These are phyloP conservation scores for Peromyscus nudipes DNA, from an alignment of 2,797 vertebrate genomes.

Conservation along the genomic window DNA sequence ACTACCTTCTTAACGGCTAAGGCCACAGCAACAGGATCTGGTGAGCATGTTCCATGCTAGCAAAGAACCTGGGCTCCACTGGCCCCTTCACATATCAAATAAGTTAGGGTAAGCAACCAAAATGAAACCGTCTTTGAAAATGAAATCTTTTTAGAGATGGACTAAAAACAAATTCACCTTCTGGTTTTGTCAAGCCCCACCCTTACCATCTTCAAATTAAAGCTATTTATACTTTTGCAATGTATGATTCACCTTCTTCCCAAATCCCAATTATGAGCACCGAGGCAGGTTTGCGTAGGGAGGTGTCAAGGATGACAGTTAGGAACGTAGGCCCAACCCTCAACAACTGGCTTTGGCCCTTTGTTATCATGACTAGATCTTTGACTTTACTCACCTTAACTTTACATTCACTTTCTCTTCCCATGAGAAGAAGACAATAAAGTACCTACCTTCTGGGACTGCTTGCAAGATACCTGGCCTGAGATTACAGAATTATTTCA, in stretches of 20 bases:
- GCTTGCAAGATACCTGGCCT: neutral
- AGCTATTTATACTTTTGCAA: neutral
- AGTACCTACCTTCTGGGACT: neutral
- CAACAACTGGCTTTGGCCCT: neutral
- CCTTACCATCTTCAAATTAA: neutral
- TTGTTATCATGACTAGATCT: neutral
- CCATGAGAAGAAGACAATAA: too few species aligned
- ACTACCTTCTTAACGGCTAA: neutral
- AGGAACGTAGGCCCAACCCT: neutral
- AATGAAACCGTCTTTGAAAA: neutral
- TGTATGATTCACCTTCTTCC: neutral
- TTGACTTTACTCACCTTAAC: neutral
- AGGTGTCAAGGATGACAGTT: rapidly evolving
- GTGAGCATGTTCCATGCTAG: neutral
- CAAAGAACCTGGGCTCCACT: neutral
- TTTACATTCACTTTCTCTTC: neutral
- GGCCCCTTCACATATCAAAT: neutral
- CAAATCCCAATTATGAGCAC: neutral
- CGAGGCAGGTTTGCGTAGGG: neutral
- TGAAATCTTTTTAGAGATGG: neutral
- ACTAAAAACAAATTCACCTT: neutral
- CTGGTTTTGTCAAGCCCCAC: neutral
- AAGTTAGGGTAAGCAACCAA: neutral
- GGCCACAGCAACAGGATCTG: neutral
- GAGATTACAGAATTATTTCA: neutral